Conservation (phyloP, 37 sponge, comb jelly and placozoan species). For the Hormiphora californensis region DNA sequence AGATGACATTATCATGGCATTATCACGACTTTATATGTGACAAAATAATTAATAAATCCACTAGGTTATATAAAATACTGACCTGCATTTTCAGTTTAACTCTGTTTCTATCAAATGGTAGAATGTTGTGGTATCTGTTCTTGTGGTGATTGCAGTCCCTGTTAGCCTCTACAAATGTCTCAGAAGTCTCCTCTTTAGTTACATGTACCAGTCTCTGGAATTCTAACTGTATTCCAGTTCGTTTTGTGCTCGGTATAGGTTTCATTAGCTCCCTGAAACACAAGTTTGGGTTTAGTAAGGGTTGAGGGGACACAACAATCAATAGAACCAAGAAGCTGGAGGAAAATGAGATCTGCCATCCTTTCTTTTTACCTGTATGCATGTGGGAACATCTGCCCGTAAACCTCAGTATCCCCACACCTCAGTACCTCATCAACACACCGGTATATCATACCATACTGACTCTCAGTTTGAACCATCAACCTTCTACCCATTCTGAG, state of each 20-base stretch:
- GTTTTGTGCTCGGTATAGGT: background rate
- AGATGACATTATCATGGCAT: no score
- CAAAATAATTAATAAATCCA: no score
- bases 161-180: background rate
- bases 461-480: slow-evolving; percentile 19
- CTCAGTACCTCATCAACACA: background rate
- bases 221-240: background rate
- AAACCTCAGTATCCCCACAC: slow-evolving; percentile 36
- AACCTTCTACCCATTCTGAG: background rate
- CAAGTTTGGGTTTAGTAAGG: no score
- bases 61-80: background rate
- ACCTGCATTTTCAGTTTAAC: background rate
- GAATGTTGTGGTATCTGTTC: slow-evolving; percentile 41
- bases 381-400: background rate
- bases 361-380: background rate
- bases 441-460: background rate
- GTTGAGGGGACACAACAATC: no score
- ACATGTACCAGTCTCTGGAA: background rate
- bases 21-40: no score
- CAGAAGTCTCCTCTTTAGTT: background rate
- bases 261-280: slow-evolving; percentile 15
- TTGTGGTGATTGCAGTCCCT: background rate
- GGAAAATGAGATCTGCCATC: background rate
- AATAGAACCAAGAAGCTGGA: background rate
- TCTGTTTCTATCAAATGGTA: slow-evolving; percentile 10